Base-by-base conservation (phyloP, 2,113 vertebrate genomes). In the Falco punctatus region DNA sequence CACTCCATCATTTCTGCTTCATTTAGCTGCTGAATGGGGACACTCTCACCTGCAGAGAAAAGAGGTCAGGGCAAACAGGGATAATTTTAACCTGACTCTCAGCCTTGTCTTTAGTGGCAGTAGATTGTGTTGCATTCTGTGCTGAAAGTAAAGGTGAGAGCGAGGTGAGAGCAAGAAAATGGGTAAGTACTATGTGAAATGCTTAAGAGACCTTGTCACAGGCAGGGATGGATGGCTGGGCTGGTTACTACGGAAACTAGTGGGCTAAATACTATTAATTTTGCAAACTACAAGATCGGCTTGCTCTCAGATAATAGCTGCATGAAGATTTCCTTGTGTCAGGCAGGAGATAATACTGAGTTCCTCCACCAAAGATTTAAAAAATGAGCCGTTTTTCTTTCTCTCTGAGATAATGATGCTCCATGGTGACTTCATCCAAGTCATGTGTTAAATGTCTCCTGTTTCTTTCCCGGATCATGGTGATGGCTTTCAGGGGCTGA, bases 1-100 rank as follows among this genome's bases (percentile, higher is more conserved):
- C 98, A 98, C 98, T 99, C 98, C 98, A 98, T 98, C 98, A 98
- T 98, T 98, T 99, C 97, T 97, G 98, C 98, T 98, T 99, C 98
- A 98, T 98, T 99, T 98, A 98, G 97, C 98, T 96, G 94, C 91
- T 97, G 89, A 98, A 97, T 90, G 91, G 98, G 98, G 98, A 98
- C 97, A 98, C 97, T 98, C 98, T 99, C 98, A 99, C 98, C 98
- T 99, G 98, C 96, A 98, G 98, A 98, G 97, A 97, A 96, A 97
- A 96, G 97, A 98, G 97, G 97, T 97, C 97, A 96, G 82, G 97
- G 97, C 96, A 98, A 96, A 94, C 94, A 91, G 93, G 95, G 96
- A 97, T 98, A 94, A 97, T 97, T 98, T 97, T 98, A 98, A 97
- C 98, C 96, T 98, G 87, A 93, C 96, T 97, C 93, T 97, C 93